Base-by-base conservation (phyloP, 2,797 vertebrate species). In the Spheniscus humboldti region DNA sequence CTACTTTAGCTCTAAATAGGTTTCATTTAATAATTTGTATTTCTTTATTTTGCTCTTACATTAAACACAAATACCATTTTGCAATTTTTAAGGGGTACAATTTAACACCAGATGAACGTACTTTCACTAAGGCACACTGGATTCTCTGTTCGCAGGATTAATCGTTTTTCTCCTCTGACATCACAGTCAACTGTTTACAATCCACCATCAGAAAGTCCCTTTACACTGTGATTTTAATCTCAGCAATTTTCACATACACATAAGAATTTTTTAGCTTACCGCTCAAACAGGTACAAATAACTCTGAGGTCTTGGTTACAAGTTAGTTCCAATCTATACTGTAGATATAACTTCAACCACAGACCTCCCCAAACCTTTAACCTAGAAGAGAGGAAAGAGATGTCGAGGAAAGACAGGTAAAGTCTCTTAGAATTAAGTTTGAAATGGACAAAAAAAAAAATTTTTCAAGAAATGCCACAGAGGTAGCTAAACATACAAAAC, bases 231-330 rank as follows among this genome's bases (percentile, higher is more conserved):
- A 84, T 77, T 82, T 94, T 59, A 52, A 91, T 66, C 82, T 90
- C 94, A 94, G 90, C 86, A 91, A 81, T 52, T 48, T 55, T 78
- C 62, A 95, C 13, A 95, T 37, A 96, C 86, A 95, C 28, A 5
- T 23, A 94, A 93, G 94, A 96, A 88, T 25, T 88, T 69, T 94
- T 92, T 18, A 85, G 94, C 96, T 96, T 95, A 96, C 93, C 86
- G 82, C 91, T 96, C 94, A 89, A 62, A 89, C 53, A 59, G 94
- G 92, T 18, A 93, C 95, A 96, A 94, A 95, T 90, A 86, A 96
- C 90, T 96, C 96, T 93, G 95, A 96, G 95, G 95, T 95, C 95
- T 95, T 96, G 94, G 94, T 96, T 95, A 97, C 93, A 97, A 96
- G 88, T 92, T 94, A 97, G 47, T 95, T 95, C 91, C 91, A 95